A percentile compares a stretch with the other conserved stretches of the same genome.
phyloP scores from a whole-genome alignment of 2,797 vertebrate genomes.

The Platalea minor region DNA sequence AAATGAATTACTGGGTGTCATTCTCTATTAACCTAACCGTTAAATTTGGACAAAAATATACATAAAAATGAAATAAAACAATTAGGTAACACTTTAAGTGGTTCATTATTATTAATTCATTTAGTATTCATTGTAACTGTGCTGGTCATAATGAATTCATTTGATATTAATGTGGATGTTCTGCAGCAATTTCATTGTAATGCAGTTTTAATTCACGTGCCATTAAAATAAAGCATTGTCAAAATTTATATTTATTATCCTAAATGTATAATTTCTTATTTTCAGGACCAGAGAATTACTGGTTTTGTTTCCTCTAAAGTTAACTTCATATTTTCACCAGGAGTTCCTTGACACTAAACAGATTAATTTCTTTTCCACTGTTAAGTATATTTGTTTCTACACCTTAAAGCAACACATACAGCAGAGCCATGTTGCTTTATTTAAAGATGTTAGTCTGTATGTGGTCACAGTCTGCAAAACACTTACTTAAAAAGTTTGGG shows the following conservation, averaged over 20 bases:
- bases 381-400: background rate
- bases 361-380: background rate
- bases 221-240: slow-evolving; percentile 72
- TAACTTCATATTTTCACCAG: background rate
- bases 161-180: slow-evolving; percentile 78
- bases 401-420: background rate
- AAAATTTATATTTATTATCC: slow-evolving; percentile 75
- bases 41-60: slow-evolving; percentile 76
- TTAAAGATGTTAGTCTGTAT: background rate
- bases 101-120: slow-evolving; percentile 81
- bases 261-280: slow-evolving; percentile 57
- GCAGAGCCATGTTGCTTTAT: background rate
- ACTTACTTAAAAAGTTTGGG: background rate
- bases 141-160: slow-evolving; percentile 80
- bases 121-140: slow-evolving; percentile 77
- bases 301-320: background rate
- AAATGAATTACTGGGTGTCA: slow-evolving; percentile 73
- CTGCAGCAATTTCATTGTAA: slow-evolving; percentile 75
- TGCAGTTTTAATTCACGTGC: slow-evolving; percentile 76
- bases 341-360: background rate
- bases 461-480: background rate
- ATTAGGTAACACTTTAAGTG: slow-evolving; percentile 77
- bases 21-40: slow-evolving; percentile 76
- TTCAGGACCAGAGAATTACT: slow-evolving; percentile 28
- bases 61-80: slow-evolving; percentile 83